A percentile compares a stretch with the other conserved stretches of the same genome.
These are phyloP conservation scores for Aspidiotus destructor DNA, from an alignment of 2,888 invertebrate species.

Conservation along the genomic window DNA sequence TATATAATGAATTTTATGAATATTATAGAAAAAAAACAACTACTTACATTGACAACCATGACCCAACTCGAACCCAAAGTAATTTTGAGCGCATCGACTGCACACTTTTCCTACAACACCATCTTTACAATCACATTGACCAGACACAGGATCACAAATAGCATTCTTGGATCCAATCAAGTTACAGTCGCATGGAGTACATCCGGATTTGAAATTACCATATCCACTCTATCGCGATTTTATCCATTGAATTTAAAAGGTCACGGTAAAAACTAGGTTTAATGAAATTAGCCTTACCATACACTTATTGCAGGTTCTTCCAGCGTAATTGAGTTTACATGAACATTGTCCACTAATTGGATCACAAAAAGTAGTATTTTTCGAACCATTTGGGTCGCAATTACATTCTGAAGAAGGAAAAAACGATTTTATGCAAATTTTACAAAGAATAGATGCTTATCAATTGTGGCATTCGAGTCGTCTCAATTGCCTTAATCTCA, in stretches of 20 bases:
- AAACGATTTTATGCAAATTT: background rate
- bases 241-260: background rate
- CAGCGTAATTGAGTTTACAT: slow-evolving; percentile 61
- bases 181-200: slow-evolving; percentile 71
- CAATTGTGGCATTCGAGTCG: background rate
- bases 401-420: slow-evolving; percentile 50
- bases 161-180: slow-evolving; percentile 48
- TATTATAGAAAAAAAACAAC: background rate
- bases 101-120: slow-evolving; percentile 67
- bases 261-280: background rate
- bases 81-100: slow-evolving; percentile 48
- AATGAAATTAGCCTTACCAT: slow-evolving; percentile 13
- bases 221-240: slow-evolving; percentile 48
- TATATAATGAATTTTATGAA: background rate
- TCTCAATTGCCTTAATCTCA: background rate
- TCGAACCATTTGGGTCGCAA: slow-evolving; percentile 67
- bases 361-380: slow-evolving; percentile 55
- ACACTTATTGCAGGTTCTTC: slow-evolving; percentile 61
- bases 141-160: slow-evolving; percentile 65
- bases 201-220: slow-evolving; percentile 67
- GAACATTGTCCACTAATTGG: slow-evolving; percentile 62
- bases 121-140: slow-evolving; percentile 77
- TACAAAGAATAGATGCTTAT: background rate
- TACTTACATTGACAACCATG: slow-evolving; percentile 57
- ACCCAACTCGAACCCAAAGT: slow-evolving; percentile 55